Conservation (phyloP, 2,888 invertebrate species). For the Stenichneumon culpator region DNA sequence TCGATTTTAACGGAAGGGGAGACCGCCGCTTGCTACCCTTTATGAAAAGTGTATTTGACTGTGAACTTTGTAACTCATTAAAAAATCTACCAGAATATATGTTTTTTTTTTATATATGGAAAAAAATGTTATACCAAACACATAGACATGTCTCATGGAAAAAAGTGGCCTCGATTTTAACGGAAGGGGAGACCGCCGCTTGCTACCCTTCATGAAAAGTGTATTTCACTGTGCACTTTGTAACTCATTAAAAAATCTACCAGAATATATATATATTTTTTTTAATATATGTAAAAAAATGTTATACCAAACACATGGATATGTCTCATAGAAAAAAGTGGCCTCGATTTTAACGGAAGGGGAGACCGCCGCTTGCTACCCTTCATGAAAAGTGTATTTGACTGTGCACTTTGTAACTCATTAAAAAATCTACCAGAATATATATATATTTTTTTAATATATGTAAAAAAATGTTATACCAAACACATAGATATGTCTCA, state of each 20-base stretch:
- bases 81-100: not conserved
- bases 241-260: not conserved
- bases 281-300: no score
- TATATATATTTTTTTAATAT: no score
- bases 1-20: constrained; percentile 30
- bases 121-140: no score
- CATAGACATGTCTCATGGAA: no score
- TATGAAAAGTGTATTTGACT: not conserved
- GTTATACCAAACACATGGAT: no score
- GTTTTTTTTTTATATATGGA: no score
- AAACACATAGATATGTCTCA: no score
- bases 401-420: not conserved
- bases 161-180: constrained; percentile 49
- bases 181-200: not conserved
- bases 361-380: not conserved
- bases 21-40: not conserved
- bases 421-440: not conserved
- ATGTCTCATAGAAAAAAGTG: not conserved
- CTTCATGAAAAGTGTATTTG: not conserved
- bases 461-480: no score
- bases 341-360: constrained; percentile 39
- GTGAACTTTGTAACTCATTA: not conserved
- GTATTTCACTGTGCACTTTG: not conserved
- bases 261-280: no score
- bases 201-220: not conserved